Conservation (phyloP, 1,140 invertebrate species). For the Euglossa dilemma region DNA sequence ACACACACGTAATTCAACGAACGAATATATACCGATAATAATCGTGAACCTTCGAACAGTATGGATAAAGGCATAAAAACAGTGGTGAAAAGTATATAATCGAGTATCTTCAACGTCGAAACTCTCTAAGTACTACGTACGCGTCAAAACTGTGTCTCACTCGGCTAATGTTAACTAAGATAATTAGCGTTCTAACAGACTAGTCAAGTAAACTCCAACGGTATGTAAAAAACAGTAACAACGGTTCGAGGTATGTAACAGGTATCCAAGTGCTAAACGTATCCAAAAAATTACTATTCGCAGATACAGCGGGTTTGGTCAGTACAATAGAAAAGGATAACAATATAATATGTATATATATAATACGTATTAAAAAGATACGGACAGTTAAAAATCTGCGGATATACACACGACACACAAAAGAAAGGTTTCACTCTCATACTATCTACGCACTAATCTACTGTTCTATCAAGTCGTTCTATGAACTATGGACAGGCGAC, state of each 20-base stretch:
- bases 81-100: constrained; percentile 24
- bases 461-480: constrained; percentile 71
- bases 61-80: constrained; percentile 20
- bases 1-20: constrained; percentile 50
- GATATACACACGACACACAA: constrained; percentile 75
- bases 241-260: constrained; percentile 37
- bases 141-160: constrained; percentile 57
- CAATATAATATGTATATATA: constrained; percentile 19
- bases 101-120: constrained; percentile 46
- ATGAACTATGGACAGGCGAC: constrained; percentile 66
- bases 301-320: constrained; percentile 47
- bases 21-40: constrained; percentile 20
- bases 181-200: constrained; percentile 65
- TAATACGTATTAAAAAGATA: constrained; percentile 39
- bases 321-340: constrained; percentile 49
- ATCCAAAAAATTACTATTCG: constrained; percentile 55
- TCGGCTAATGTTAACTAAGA: constrained; percentile 58
- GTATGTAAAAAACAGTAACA: constrained; percentile 54
- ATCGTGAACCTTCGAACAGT: constrained; percentile 21
- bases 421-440: constrained; percentile 74
- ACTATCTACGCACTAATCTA: constrained; percentile 78
- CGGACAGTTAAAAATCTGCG: constrained; percentile 59
- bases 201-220: constrained; percentile 61
- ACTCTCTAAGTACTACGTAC: constrained; percentile 61
- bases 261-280: constrained; percentile 53